These are phyloP conservation scores for Plotosus lineatus DNA, from an alignment of 2,113 vertebrate species.

Conservation along the genomic window DNA sequence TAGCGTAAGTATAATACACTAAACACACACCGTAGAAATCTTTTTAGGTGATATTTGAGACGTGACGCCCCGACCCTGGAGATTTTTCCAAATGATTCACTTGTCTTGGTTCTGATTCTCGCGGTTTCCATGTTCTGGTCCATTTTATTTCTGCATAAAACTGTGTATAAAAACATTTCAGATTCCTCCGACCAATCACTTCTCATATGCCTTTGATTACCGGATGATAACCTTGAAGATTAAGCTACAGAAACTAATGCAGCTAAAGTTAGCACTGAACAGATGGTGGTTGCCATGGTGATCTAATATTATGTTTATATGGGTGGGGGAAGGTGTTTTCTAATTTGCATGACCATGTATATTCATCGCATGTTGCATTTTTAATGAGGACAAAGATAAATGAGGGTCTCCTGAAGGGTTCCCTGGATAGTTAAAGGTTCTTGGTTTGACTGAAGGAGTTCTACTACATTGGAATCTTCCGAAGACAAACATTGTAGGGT, in stretches of 20 bases:
- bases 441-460: neutral
- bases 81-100: no score
- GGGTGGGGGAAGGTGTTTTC: no score
- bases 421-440: neutral
- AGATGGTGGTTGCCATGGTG: constrained; percentile 16
- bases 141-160: no score
- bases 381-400: constrained; percentile 1
- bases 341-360: constrained; percentile 12
- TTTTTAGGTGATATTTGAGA: no score
- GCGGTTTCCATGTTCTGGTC: no score
- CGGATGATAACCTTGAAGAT: neutral
- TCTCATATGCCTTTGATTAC: neutral
- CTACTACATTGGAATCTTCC: neutral
- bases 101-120: no score
- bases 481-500: neutral
- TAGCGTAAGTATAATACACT: no score
- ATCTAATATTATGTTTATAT: neutral
- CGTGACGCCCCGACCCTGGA: no score
- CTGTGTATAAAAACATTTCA: neutral
- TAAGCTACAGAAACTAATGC: neutral
- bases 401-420: neutral
- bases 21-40: no score
- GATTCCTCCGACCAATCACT: neutral
- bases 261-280: neutral
- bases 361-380: constrained; percentile 2